These are phyloP conservation scores for Drosophila cognata DNA, from an alignment of 2,888 invertebrate species.

Conservation along the genomic window DNA sequence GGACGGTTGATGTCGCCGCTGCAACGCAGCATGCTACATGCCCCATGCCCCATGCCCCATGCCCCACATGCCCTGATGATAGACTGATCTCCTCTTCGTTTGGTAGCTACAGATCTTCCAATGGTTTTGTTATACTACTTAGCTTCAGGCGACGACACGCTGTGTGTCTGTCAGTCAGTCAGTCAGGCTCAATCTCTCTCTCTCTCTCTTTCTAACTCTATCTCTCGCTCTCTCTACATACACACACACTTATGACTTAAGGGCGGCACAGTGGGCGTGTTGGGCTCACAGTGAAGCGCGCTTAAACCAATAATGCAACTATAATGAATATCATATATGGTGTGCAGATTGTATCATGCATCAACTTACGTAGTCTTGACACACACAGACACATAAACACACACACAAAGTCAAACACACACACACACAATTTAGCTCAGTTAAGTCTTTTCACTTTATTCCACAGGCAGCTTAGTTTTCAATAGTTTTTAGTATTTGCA, in stretches of 20 bases:
- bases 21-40: conserved; percentile 34
- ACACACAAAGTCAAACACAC: background rate
- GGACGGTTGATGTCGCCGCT: conserved; percentile 75
- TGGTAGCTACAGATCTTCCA: conserved; percentile 16
- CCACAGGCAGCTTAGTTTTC: background rate
- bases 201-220: background rate
- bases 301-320: conserved; percentile 47
- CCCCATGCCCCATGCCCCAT: conserved; percentile 21
- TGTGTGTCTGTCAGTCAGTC: conserved; percentile 64
- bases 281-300: conserved; percentile 32
- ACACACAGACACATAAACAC: background rate
- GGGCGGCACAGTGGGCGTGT: conserved; percentile 71
- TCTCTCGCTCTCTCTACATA: background rate
- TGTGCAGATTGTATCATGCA: conserved; percentile 3
- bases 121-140: conserved; percentile 40
- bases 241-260: conserved; percentile 3
- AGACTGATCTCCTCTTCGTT: conserved; percentile 27
- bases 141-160: conserved; percentile 74
- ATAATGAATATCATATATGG: conserved; percentile 28
- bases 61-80: conserved; percentile 39
- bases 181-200: background rate
- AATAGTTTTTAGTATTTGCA: background rate
- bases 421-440: background rate
- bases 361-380: background rate
- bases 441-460: background rate